Evolutionary conservation across 2,113 vertebrate genomes (phyloP).

Genomic region (Hucho hucho): DNA sequence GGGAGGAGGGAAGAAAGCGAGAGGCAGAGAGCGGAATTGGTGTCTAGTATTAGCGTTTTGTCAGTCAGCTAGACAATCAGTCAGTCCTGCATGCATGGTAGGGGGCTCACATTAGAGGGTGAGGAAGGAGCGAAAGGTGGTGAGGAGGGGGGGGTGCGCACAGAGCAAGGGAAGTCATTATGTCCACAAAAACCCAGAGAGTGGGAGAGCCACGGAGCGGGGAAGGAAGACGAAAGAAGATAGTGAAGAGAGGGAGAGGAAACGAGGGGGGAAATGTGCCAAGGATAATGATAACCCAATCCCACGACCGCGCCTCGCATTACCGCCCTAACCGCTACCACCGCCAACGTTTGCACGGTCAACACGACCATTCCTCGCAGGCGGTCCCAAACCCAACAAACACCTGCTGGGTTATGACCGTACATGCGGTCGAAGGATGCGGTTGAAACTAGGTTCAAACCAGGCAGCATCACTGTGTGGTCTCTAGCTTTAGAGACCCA

Average conservation of each 20-base stretch:
- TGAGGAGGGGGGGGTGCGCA: neutral
- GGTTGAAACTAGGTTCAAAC: neutral
- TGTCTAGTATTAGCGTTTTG: conserved; percentile 48
- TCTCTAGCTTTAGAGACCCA: conserved; percentile 27
- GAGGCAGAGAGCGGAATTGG: conserved; percentile 45
- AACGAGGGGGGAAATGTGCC: conserved; percentile 57
- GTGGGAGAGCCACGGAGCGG: conserved; percentile 41
- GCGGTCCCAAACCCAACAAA: neutral
- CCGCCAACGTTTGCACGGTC: conserved; percentile 47
- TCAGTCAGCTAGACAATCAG: conserved; percentile 14
- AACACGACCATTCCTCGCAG: neutral
- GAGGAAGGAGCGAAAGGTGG: conserved; percentile 6
- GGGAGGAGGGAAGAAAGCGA: conserved; percentile 50
- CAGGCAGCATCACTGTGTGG: conserved; percentile 39
- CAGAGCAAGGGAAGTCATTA: conserved; percentile 62
- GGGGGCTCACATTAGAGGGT: conserved; percentile 34
- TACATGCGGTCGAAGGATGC: conserved; percentile 34
- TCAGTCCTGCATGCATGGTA: conserved; percentile 20
- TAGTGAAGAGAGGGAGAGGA: conserved; percentile 34
- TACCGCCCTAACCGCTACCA: conserved; percentile 55
- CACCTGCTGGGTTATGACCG: conserved; percentile 63
- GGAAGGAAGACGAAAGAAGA: conserved; percentile 34
- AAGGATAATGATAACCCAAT: conserved; percentile 69
- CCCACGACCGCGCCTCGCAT: conserved; percentile 42
- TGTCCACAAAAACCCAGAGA: conserved; percentile 33